Evolutionary conservation across 2,797 vertebrate species (phyloP).

Genomic region (Myotis daubentonii): DNA sequence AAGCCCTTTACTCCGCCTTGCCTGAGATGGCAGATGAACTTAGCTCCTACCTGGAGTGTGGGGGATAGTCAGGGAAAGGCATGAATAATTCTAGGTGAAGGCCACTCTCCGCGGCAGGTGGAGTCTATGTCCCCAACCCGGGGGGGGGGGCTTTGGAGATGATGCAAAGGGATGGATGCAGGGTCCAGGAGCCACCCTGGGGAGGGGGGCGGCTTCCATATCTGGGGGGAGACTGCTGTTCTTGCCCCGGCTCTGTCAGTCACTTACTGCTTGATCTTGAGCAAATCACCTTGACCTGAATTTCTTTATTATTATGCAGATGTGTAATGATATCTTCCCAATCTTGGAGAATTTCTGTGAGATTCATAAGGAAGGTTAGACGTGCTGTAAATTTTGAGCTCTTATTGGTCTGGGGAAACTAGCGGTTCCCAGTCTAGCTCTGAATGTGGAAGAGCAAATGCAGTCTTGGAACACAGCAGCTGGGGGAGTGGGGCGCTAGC

Average conservation of each 20-base stretch:
- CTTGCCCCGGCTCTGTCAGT: background rate
- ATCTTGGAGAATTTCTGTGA: conserved; percentile 23
- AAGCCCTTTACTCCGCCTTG: background rate
- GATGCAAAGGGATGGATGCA: background rate
- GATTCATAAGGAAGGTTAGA: background rate
- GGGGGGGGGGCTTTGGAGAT: background rate
- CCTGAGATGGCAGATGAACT: background rate
- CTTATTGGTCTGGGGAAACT: conserved; percentile 20
- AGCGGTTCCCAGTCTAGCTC: conserved; percentile 36
- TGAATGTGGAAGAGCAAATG: background rate
- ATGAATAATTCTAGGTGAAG: background rate
- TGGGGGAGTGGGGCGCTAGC: background rate
- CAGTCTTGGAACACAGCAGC: background rate
- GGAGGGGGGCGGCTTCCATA: background rate
- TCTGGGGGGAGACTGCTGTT: fast-evolving
- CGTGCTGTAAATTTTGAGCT: background rate
- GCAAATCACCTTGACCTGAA: background rate
- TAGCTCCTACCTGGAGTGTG: background rate
- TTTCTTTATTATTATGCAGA: background rate
- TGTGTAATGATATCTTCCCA: background rate
- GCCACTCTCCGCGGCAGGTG: background rate
- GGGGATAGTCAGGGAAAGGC: background rate
- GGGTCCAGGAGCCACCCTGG: background rate
- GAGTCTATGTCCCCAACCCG: background rate
- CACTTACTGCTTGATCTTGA: background rate